Conservation (phyloP, 2,797 vertebrate species). For the Sebastes flavidus region DNA sequence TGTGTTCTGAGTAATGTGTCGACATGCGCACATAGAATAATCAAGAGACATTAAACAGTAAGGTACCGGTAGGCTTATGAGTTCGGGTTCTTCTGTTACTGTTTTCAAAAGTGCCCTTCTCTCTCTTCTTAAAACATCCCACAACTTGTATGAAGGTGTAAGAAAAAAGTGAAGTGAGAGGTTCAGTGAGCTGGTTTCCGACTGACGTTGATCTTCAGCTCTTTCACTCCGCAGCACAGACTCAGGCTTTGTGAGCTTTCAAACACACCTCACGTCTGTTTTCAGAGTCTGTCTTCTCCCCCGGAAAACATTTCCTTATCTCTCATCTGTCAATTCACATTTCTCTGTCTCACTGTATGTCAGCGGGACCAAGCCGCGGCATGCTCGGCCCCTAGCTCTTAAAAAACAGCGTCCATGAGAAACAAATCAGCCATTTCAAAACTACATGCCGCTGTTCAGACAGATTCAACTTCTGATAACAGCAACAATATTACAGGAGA, state of each 20-base stretch:
- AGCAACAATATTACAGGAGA: conserved; percentile 61
- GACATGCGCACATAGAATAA: neutral
- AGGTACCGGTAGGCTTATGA: neutral
- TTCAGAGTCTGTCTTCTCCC: conserved; percentile 64
- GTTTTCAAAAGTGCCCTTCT: conserved; percentile 31
- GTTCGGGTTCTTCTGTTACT: conserved; percentile 17
- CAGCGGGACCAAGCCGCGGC: conserved; percentile 63
- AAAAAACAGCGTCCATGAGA: conserved; percentile 57
- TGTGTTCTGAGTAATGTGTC: conserved; percentile 14
- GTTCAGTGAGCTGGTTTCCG: conserved; percentile 51
- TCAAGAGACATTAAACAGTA: neutral
- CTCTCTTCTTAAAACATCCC: conserved; percentile 43
- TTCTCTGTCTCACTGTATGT: conserved; percentile 61
- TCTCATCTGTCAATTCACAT: conserved; percentile 74
- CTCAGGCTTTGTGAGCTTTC: conserved; percentile 63
- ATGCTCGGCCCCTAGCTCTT: conserved; percentile 56
- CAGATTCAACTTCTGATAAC: conserved; percentile 77
- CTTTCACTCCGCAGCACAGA: conserved; percentile 38
- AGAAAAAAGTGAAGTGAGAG: conserved; percentile 54
- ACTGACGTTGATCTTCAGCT: conserved; percentile 60
- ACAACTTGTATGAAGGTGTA: conserved; percentile 37
- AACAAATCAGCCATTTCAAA: conserved; percentile 79
- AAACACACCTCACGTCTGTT: conserved; percentile 72
- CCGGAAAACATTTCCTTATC: conserved; percentile 77
- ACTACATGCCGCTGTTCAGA: conserved; percentile 64